A percentile compares a stretch with the other conserved stretches of the same genome.
Evolutionary conservation across 2,888 invertebrate species (phyloP).

Genomic region (Diogma glabrata): DNA sequence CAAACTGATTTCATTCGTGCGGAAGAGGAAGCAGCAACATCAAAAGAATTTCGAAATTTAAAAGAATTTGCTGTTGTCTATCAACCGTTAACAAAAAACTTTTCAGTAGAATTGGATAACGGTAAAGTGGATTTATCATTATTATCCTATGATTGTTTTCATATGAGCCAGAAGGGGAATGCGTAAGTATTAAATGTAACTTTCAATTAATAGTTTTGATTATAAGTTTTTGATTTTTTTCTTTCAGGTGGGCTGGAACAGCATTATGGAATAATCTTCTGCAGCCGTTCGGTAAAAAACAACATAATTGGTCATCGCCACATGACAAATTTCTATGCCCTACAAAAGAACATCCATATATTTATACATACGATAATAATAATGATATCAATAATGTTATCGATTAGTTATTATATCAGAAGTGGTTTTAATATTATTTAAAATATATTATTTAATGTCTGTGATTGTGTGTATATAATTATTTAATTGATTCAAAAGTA

Average conservation of each 20-base stretch:
- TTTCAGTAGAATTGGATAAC: slow-evolving; percentile 24
- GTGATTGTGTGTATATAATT: no score
- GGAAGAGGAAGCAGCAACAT: slow-evolving; percentile 37
- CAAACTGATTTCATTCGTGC: slow-evolving; percentile 22
- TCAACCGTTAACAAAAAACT: slow-evolving; percentile 36
- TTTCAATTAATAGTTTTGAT: no score
- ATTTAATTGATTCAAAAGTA: no score
- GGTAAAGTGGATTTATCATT: slow-evolving; percentile 36
- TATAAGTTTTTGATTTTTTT: no score
- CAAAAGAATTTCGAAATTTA: slow-evolving; percentile 35
- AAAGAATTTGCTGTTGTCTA: slow-evolving; percentile 42
- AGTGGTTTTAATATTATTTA: no score
- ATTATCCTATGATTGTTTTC: slow-evolving; percentile 44
- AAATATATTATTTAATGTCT: no score
- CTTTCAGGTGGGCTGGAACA: slow-evolving; percentile 35
- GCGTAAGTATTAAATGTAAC: slow-evolving; percentile 35
- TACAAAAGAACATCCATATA: slow-evolving; percentile 36
- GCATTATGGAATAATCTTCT: slow-evolving; percentile 45
- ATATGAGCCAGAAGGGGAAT: slow-evolving; percentile 43
- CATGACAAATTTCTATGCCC: slow-evolving; percentile 39
- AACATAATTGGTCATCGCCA: slow-evolving; percentile 28
- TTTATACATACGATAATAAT: slow-evolving; percentile 30
- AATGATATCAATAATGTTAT: slow-evolving; percentile 1
- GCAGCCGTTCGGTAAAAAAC: slow-evolving; percentile 38
- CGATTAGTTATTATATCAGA: no score